These are phyloP conservation scores for Lophura swinhoii DNA, from an alignment of 2,797 vertebrate species.

Conservation along the genomic window DNA sequence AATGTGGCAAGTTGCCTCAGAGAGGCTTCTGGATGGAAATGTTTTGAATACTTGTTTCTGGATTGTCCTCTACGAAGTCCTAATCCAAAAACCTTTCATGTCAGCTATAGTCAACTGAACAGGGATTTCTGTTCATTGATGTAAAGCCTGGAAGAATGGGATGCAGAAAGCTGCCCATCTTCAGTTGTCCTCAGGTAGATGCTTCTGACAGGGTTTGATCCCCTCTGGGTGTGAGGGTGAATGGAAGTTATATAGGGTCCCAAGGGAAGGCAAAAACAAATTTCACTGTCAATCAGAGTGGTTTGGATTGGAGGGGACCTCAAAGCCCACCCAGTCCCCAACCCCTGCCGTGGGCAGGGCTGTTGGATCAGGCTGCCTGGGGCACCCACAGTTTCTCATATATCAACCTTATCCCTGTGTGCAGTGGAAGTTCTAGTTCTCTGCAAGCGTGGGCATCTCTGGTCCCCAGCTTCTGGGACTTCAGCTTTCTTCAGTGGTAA, in stretches of 20 bases:
- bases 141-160: background rate
- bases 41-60: background rate
- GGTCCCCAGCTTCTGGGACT: no score
- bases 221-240: background rate
- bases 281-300: background rate
- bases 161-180: background rate
- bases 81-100: background rate
- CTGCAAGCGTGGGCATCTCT: no score
- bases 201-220: background rate
- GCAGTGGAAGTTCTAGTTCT: no score
- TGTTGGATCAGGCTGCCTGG: no score
- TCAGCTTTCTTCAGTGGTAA: no score
- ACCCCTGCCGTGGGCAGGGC: no score
- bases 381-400: no score
- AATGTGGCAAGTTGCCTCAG: background rate
- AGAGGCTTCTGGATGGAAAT: no score
- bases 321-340: no score
- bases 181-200: background rate
- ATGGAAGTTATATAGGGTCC: background rate
- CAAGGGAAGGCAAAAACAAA: conserved; percentile 4
- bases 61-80: background rate
- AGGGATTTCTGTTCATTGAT: background rate
- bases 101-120: background rate
- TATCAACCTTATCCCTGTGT: no score
- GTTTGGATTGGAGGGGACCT: no score